phyloP scores from a whole-genome alignment of 2,888 invertebrate genomes.

The Ganaspis brasiliensis region DNA sequence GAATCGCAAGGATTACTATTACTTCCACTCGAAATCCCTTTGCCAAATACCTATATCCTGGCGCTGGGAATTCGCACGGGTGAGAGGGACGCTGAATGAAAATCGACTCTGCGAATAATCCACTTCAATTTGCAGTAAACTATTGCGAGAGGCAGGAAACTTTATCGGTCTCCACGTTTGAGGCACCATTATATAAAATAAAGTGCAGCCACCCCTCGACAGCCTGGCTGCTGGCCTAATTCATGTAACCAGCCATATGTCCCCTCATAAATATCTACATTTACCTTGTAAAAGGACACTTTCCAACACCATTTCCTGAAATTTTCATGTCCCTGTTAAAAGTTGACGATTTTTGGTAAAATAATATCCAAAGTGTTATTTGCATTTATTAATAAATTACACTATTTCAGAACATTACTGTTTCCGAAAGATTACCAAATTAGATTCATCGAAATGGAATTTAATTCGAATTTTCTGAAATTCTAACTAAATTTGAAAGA shows the following conservation, averaged over 20 bases:
- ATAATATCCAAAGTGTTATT: no score
- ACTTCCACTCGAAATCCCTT: slow-evolving; percentile 75
- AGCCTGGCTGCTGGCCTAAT: slow-evolving; percentile 50
- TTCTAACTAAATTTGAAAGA: no score
- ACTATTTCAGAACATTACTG: no score
- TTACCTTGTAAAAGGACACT: slow-evolving; percentile 10
- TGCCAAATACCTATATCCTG: slow-evolving; percentile 68
- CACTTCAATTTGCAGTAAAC: slow-evolving; percentile 78
- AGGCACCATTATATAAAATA: slow-evolving; percentile 56
- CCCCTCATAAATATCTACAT: slow-evolving; percentile 8
- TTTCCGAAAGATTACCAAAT: no score
- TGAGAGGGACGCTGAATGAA: slow-evolving; percentile 59
- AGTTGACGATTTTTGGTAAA: no score
- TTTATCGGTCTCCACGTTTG: slow-evolving; percentile 47
- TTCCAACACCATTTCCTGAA: background rate
- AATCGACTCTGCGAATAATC: slow-evolving; percentile 73
- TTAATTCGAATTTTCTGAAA: no score
- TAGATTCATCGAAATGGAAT: no score
- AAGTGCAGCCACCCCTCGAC: slow-evolving; percentile 37
- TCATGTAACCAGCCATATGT: slow-evolving; percentile 44
- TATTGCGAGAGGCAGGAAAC: slow-evolving; percentile 58
- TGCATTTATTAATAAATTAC: no score
- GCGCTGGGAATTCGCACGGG: slow-evolving; percentile 45
- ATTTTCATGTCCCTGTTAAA: no score
- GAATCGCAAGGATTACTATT: slow-evolving; percentile 77